Evolutionary conservation across 2,888 invertebrate species (phyloP).

Genomic region (Sarcophaga rosellei): DNA sequence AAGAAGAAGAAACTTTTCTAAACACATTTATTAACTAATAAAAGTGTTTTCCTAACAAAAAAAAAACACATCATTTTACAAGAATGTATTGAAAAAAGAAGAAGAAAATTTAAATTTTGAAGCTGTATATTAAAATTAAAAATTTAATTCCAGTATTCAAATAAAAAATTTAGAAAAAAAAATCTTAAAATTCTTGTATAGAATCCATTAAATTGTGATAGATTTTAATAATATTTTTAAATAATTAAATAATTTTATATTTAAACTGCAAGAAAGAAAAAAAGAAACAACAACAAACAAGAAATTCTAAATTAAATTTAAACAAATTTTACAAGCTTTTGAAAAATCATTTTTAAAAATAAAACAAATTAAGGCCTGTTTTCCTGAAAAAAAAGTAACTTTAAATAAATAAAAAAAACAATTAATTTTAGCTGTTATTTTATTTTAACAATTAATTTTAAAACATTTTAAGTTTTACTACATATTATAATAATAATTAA

Average conservation of each 20-base stretch:
- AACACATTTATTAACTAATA: background rate
- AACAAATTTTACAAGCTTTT: background rate
- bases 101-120: no score
- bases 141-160: background rate
- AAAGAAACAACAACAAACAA: conserved; percentile 21
- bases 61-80: conserved; percentile 12
- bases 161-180: background rate
- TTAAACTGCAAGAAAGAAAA: background rate
- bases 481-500: background rate
- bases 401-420: background rate
- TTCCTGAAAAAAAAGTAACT: conserved; percentile 31
- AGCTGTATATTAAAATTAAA: background rate
- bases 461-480: conserved; percentile 26
- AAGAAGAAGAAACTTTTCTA: conserved; percentile 8
- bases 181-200: background rate
- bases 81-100: background rate
- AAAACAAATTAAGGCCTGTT: conserved; percentile 53
- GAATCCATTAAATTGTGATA: conserved; percentile 63
- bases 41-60: conserved; percentile 17
- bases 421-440: background rate
- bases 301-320: conserved; percentile 39
- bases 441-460: conserved; percentile 30
- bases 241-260: background rate
- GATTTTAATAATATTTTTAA: conserved; percentile 33
- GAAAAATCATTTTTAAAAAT: background rate